These are phyloP conservation scores for Hydropsyche betteni DNA, from an alignment of 2,888 invertebrate genomes.

Conservation along the genomic window DNA sequence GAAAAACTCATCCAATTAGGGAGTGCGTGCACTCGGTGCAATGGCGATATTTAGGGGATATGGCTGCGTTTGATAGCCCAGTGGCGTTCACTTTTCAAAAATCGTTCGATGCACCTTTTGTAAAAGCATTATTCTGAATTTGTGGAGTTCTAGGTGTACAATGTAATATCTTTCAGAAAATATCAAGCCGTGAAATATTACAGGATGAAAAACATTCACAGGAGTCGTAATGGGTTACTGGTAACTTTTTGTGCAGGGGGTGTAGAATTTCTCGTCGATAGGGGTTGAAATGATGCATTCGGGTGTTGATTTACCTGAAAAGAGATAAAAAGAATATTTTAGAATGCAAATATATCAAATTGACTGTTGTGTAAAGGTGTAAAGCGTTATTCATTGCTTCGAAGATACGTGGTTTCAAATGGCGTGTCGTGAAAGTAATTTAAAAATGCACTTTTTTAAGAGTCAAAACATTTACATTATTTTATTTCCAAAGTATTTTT, in stretches of 20 bases:
- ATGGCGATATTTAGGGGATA: slow-evolving; percentile 7
- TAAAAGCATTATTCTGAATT: not conserved
- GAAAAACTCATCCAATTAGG: slow-evolving; percentile 42
- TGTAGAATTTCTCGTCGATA: slow-evolving; percentile 1
- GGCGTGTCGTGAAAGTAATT: too few species aligned
- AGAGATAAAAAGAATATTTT: slow-evolving; percentile 13
- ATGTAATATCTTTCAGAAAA: not conserved
- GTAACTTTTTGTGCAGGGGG: slow-evolving; percentile 11
- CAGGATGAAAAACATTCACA: not conserved
- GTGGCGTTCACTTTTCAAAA: not conserved
- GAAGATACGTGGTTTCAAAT: too few species aligned
- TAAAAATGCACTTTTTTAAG: too few species aligned
- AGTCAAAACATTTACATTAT: too few species aligned
- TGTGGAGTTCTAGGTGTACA: not conserved
- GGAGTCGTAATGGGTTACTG: slow-evolving; percentile 5
- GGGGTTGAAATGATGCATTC: slow-evolving; percentile 13
- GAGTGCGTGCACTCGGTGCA: slow-evolving; percentile 34
- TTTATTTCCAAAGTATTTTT: too few species aligned
- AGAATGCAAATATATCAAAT: not conserved
- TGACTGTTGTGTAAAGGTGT: too few species aligned
- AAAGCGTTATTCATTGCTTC: too few species aligned
- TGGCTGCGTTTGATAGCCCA: slow-evolving; percentile 15
- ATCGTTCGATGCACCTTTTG: not conserved
- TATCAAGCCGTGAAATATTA: not conserved
- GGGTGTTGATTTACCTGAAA: slow-evolving; percentile 7